Conservation (phyloP, 2,113 vertebrate species). For the Tyrannus savana region DNA sequence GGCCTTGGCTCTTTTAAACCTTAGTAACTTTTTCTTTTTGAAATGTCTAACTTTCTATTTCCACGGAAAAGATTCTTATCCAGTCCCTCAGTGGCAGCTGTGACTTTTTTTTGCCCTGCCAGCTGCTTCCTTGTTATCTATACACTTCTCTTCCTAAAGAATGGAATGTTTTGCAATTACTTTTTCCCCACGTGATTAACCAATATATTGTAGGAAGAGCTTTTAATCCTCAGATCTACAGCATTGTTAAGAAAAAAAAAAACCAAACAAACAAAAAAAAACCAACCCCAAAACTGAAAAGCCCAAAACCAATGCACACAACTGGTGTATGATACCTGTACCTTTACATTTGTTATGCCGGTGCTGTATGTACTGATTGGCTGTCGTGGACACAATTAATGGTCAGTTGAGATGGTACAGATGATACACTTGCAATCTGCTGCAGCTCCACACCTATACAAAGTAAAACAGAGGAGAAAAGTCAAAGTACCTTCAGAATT, state of each 20-base stretch:
- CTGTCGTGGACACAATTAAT: not conserved
- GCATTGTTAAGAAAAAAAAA: not conserved
- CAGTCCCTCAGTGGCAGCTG: not conserved
- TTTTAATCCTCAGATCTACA: not conserved
- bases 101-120: not conserved
- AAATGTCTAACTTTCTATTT: slow-evolving; percentile 19
- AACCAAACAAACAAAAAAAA: not conserved
- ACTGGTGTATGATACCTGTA: not conserved
- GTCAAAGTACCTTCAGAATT: not conserved
- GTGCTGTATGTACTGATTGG: not conserved
- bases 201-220: not conserved
- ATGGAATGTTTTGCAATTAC: not conserved
- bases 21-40: not conserved
- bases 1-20: not conserved
- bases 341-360: not conserved
- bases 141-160: not conserved
- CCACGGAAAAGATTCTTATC: not conserved
- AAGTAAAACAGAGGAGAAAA: not conserved
- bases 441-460: not conserved
- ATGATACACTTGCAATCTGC: not conserved
- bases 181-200: not conserved
- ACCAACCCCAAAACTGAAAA: not conserved
- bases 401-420: not conserved
- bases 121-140: not conserved
- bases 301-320: not conserved